phyloP scores from a whole-genome alignment of 2,797 vertebrate genomes.

The Aphelocoma californica region DNA sequence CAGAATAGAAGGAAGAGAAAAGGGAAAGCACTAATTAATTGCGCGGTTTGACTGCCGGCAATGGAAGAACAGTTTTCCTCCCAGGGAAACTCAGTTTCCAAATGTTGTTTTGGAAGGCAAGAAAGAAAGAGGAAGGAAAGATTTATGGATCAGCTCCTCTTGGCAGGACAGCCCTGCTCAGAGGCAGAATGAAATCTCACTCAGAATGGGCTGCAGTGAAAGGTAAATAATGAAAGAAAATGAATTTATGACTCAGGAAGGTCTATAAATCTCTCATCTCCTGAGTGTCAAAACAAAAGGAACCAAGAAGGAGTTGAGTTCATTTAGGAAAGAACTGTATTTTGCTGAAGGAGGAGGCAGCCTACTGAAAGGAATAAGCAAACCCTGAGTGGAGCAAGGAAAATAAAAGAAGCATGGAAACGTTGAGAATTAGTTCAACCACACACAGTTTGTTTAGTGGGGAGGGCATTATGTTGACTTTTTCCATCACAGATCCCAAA shows the following conservation, averaged over 20 bases:
- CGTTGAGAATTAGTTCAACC: fast-evolving
- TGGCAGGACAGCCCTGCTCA: conserved; percentile 55
- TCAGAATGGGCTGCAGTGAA: conserved; percentile 22
- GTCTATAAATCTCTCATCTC: conserved; percentile 58
- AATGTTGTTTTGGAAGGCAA: conserved; percentile 60
- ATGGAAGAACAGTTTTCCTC: conserved; percentile 54
- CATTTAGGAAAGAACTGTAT: neutral
- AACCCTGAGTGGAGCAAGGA: neutral
- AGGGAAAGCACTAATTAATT: conserved; percentile 66
- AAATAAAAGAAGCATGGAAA: neutral
- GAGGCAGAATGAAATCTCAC: conserved; percentile 60
- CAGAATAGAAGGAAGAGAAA: conserved; percentile 33
- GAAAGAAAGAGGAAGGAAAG: conserved; percentile 60
- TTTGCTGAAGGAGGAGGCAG: neutral
- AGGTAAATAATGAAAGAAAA: conserved; percentile 63
- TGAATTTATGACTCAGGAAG: conserved; percentile 43
- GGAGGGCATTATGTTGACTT: neutral
- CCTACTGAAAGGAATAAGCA: neutral
- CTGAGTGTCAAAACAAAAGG: conserved; percentile 33
- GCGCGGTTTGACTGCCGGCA: conserved; percentile 45
- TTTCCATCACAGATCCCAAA: neutral
- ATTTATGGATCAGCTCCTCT: conserved; percentile 67
- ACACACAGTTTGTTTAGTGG: neutral
- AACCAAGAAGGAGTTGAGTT: neutral
- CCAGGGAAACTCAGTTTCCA: conserved; percentile 55